Evolutionary conservation across 2,888 invertebrate genomes (phyloP).

Genomic region (Epirrita christyi): DNA sequence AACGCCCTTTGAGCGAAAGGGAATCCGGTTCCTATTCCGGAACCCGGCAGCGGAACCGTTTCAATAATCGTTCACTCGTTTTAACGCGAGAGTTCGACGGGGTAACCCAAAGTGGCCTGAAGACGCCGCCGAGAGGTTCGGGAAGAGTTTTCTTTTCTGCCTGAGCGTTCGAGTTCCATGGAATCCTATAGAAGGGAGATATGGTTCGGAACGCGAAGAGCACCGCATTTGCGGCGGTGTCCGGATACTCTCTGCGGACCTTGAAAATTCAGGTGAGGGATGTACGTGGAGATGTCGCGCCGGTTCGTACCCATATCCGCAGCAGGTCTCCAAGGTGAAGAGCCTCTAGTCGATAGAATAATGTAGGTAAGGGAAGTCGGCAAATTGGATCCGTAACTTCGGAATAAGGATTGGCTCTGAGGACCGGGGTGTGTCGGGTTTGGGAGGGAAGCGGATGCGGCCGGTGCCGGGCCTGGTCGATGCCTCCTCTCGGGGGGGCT

Average conservation of each 20-base stretch:
- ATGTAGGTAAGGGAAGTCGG: constrained; percentile 89
- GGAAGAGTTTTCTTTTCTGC: constrained; percentile 75
- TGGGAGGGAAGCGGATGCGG: constrained; percentile 64
- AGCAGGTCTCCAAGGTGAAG: constrained; percentile 91
- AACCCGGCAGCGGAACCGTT: constrained; percentile 84
- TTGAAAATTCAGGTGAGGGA: constrained; percentile 65
- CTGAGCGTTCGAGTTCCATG: constrained; percentile 78
- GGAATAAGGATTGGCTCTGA: constrained; percentile 91
- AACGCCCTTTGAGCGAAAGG: constrained; percentile 76
- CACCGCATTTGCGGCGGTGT: constrained; percentile 55
- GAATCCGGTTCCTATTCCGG: constrained; percentile 86
- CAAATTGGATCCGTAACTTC: constrained; percentile 88
- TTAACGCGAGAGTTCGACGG: constrained; percentile 49
- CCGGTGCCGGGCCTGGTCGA: constrained; percentile 15
- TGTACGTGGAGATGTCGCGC: constrained; percentile 59
- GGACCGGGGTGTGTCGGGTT: constrained; percentile 86
- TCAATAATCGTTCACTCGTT: constrained; percentile 63
- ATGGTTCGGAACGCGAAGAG: constrained; percentile 74
- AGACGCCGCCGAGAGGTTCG: constrained; percentile 82
- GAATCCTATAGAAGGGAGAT: constrained; percentile 81
- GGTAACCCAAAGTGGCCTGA: constrained; percentile 80
- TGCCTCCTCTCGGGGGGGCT: too few relatives aligned
- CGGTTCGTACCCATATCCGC: constrained; percentile 83
- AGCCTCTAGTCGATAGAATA: constrained; percentile 87
- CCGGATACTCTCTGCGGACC: constrained; percentile 61